Evolutionary conservation across 2,888 invertebrate species (phyloP), one percentile per base, ranked within the genome.

Genomic region (Ypsolopha sequella): DNA sequence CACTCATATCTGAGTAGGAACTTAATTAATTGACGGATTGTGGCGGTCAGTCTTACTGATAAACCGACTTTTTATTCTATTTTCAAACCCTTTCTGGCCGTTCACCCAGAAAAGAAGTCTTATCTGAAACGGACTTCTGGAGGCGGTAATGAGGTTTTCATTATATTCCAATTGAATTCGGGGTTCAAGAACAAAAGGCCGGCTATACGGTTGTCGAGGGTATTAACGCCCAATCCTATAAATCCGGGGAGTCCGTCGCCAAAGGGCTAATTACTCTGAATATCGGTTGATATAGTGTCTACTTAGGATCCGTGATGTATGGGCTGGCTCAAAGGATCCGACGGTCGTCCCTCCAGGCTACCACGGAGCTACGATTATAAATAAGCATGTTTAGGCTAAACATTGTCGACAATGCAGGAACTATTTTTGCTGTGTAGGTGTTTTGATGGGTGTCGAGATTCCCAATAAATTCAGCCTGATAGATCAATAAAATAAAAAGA

Each of bases 211-310:
- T 76, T 82, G 84, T 85, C 85, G 72, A 77, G 58, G 72, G 74
- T 69, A 84, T 85, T 85, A 82, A 80, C 81, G 82, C 80, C 80
- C 80, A 73, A 74, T 75, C 66, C 80, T 72, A 84, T 85, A 85
- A 86, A 86, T 85, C 79, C 79, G 70, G 76, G 76, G 73, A 79
- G 76, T 80, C 80, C 75, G 82, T 84, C 85, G 84, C 86, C 79
- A 84, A 64, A 59, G 85, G 86, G 76, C 86, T 86, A 86, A 86
- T 86, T 86, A 86, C 84, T 82, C 79, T 64, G 69, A 72, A 77
- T 80, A 78, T 76, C 73, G 72, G 80, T 80, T 85, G 85, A 86
- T 86, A 84, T 84, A 85, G 81, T 86, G 85, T 85, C 85, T 86
- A 86, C 86, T 85, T 86, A 85, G 77, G 68, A 65, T 53, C 64